Evolutionary conservation across 1,140 invertebrate species (phyloP), one percentile per base, ranked within the genome.

Genomic region (Battus philenor): DNA sequence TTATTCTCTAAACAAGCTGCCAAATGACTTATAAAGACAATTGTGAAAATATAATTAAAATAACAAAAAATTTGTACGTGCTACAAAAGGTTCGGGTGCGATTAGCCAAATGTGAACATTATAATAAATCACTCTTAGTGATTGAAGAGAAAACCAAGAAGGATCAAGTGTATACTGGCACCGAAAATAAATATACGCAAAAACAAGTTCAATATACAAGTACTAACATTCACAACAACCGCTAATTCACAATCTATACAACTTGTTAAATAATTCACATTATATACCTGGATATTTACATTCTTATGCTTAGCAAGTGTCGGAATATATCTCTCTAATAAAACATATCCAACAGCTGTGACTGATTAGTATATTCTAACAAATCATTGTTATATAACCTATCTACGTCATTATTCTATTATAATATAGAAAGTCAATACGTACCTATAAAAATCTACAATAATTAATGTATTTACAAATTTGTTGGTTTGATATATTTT

Each of bases 241-340:
- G 50, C 55, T 68, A 62, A 67, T 64, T 59, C 54, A 60, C 50
- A 54, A 59, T 59, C 62, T 68, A 63, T 74, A 71, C 68, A 70
- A 67, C 60, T 61, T 62, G 61, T 75, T 70, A 73, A 46, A 50
- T 50, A 60, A 46, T 55, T 50, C 33, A 55, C 45, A 57, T 58
- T 54, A 43, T 48, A 52, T 54, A 41, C 38, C 43, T 34, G 46
- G 27, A 58, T 74, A 74, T 75, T 71, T 75, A 75, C 71, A 74
- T 54, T 47, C 52, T 61, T 73, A 68, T 58, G 29, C 57, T 67
- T 67, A 67, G 52, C 47, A 49, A 68, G 26, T 57, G 58, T 36
- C 29, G 33, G 24, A 38, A 47, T 27, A 48, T 36, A 4, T 26
- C n/a, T n/a, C n/a, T n/a, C n/a, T n/a, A n/a, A n/a, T n/a, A n/a